Percentiles rank a stretch among this genome's conserved stretches.
These are phyloP conservation scores for Melanogrammus aeglefinus DNA, from an alignment of 2,797 vertebrate species.

Conservation along the genomic window DNA sequence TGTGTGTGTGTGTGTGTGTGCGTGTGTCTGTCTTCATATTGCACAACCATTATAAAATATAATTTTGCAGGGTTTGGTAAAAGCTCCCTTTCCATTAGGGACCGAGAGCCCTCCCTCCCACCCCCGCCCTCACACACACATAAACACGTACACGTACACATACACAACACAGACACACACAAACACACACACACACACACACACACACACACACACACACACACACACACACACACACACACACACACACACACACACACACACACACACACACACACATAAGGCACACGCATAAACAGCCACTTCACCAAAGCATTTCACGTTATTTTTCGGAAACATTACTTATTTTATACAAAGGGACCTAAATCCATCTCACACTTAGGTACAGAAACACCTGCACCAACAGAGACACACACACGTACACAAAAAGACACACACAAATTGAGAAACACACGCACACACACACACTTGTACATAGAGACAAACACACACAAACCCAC, in stretches of 20 bases:
- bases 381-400: neutral
- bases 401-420: neutral
- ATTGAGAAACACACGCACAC: too few species aligned
- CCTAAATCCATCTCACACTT: conserved; percentile 16
- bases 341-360: neutral
- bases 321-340: neutral
- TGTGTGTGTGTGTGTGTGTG: too few species aligned
- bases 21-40: too few species aligned
- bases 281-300: too few species aligned
- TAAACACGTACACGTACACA: neutral
- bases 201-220: too few species aligned
- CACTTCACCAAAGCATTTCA: too few species aligned
- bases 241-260: neutral
- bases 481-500: too few species aligned
- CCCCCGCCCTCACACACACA: too few species aligned
- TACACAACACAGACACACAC: neutral
- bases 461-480: too few species aligned
- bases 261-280: too few species aligned
- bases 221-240: neutral
- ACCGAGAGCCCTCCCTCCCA: neutral
- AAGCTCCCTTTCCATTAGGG: neutral
- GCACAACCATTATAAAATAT: neutral
- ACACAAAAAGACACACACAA: too few species aligned
- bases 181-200: neutral
- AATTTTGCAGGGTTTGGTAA: neutral